Evolutionary conservation across 2,888 invertebrate species (phyloP).

Genomic region (Coenonympha arcania): DNA sequence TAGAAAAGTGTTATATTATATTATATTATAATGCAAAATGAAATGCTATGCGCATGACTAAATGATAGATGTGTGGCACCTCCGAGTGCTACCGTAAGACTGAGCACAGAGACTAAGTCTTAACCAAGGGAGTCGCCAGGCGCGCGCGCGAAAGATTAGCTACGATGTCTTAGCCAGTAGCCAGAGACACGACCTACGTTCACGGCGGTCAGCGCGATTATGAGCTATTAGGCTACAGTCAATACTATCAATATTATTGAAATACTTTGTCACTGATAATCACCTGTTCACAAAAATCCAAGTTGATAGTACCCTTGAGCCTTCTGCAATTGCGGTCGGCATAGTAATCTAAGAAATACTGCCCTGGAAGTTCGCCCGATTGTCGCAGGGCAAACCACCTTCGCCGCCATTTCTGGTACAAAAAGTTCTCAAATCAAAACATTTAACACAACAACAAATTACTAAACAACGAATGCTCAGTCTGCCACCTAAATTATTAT

Average conservation of each 20-base stretch:
- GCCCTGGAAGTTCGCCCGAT: constrained; percentile 92
- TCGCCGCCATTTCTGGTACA: constrained; percentile 89
- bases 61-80: neutral
- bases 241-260: neutral
- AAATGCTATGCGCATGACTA: neutral
- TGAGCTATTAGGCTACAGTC: neutral
- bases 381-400: constrained; percentile 95
- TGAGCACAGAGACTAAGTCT: neutral
- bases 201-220: neutral
- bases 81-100: neutral
- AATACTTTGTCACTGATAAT: constrained; percentile 22
- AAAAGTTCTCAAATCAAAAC: neutral
- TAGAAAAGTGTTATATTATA: too few species aligned
- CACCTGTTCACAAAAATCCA: constrained; percentile 97
- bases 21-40: neutral
- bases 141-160: neutral
- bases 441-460: constrained; percentile 24
- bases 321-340: constrained; percentile 89
- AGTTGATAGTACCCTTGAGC: constrained; percentile 90
- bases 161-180: neutral
- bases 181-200: neutral
- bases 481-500: constrained; percentile 52
- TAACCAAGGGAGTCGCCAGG: neutral
- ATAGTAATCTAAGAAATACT: constrained; percentile 94
- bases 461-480: constrained; percentile 24